Conservation (phyloP, 2,888 invertebrate genomes). For the Drosophila pseudotalamancana region DNA sequence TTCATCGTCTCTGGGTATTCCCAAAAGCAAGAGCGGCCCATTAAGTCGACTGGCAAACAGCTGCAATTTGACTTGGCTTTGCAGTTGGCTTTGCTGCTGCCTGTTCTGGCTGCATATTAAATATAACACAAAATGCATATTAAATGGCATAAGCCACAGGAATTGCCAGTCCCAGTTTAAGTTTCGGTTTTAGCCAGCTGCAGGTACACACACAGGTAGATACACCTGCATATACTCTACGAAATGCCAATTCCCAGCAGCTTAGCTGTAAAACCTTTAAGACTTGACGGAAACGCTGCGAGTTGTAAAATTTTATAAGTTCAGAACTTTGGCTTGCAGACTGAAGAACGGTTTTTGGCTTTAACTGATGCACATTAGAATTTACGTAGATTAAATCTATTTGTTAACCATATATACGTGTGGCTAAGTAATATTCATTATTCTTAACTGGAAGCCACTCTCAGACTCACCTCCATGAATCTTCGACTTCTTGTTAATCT, state of each 20-base stretch:
- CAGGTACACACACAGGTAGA: slow-evolving; percentile 20
- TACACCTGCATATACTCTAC: slow-evolving; percentile 10
- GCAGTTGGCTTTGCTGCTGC: slow-evolving; percentile 30
- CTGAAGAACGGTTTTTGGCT: slow-evolving; percentile 14
- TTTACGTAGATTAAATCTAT: not conserved
- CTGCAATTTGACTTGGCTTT: slow-evolving; percentile 68
- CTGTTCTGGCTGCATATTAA: slow-evolving; percentile 75
- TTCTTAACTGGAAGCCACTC: not conserved
- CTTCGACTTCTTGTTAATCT: not conserved
- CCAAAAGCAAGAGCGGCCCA: slow-evolving; percentile 70
- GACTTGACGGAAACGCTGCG: slow-evolving; percentile 68
- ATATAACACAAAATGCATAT: slow-evolving; percentile 83
- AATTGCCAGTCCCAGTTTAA: slow-evolving; percentile 44
- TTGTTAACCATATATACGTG: not conserved
- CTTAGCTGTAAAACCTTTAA: slow-evolving; percentile 75
- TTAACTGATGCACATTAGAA: slow-evolving; percentile 13
- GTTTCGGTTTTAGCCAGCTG: slow-evolving; percentile 33
- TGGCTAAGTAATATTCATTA: slow-evolving; percentile 5
- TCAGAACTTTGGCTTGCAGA: slow-evolving; percentile 49
- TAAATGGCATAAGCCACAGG: slow-evolving; percentile 80
- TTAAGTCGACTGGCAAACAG: slow-evolving; percentile 69
- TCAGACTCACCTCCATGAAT: not conserved
- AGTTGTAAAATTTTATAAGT: slow-evolving; percentile 76
- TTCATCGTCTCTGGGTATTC: slow-evolving; percentile 51
- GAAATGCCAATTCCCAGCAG: slow-evolving; percentile 57